Conservation (phyloP, 2,888 invertebrate species). For the Andricus curvator region DNA sequence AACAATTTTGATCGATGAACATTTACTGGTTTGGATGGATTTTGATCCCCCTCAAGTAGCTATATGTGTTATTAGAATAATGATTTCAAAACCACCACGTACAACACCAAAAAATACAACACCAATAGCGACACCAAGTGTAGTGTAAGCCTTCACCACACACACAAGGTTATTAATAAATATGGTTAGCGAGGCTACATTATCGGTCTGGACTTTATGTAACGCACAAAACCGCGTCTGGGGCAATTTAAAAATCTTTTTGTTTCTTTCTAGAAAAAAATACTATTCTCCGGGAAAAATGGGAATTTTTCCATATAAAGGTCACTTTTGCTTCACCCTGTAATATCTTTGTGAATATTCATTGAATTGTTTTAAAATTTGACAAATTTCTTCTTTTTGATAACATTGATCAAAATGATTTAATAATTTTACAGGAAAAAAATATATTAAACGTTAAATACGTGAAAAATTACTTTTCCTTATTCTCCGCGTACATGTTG, state of each 20-base stretch:
- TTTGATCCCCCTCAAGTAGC: slow-evolving; percentile 58
- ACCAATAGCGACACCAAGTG: slow-evolving; percentile 78
- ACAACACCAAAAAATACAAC: slow-evolving; percentile 76
- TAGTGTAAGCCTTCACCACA: slow-evolving; percentile 77
- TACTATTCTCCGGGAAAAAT: not conserved
- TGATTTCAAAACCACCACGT: slow-evolving; percentile 69
- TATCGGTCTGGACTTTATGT: slow-evolving; percentile 48
- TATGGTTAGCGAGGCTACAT: slow-evolving; percentile 58
- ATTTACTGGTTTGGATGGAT: slow-evolving; percentile 7
- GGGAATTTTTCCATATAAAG: too few relatives aligned
- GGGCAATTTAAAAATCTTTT: not conserved
- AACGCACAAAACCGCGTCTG: slow-evolving; percentile 3
- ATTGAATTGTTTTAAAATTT: too few relatives aligned
- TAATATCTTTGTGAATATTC: too few relatives aligned
- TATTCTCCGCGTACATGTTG: too few relatives aligned
- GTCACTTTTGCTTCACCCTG: too few relatives aligned
- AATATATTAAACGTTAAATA: too few relatives aligned
- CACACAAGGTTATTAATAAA: slow-evolving; percentile 75
- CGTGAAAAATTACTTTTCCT: too few relatives aligned
- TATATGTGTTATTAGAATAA: slow-evolving; percentile 68
- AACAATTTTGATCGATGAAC: not conserved
- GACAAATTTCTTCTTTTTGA: too few relatives aligned
- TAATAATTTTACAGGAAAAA: too few relatives aligned
- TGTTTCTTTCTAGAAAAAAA: not conserved
- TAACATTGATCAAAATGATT: too few relatives aligned